Conservation (phyloP, 2,797 vertebrate species). For the Neosilurus mollespiculum region DNA sequence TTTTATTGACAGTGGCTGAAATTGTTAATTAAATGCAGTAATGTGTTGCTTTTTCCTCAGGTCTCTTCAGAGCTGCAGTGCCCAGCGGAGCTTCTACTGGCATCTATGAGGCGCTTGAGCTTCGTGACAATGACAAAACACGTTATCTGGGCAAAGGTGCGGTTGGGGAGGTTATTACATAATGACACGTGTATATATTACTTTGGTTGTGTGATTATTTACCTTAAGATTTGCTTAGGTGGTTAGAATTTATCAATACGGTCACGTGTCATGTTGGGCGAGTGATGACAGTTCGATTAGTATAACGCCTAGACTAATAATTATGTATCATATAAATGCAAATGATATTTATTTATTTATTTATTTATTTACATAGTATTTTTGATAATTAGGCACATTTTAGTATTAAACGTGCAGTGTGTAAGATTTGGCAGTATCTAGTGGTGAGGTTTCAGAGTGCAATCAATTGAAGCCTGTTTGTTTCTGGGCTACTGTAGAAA, state of each 20-base stretch:
- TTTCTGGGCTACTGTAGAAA: too few relatives aligned
- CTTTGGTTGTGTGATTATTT: neutral
- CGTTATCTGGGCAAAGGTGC: constrained; percentile 96
- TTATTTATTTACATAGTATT: neutral
- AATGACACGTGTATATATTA: neutral
- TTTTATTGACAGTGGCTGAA: neutral
- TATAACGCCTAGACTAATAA: neutral
- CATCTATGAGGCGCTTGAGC: constrained; percentile 96
- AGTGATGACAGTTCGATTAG: too few relatives aligned
- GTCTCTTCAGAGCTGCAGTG: constrained; percentile 97
- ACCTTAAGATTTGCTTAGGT: neutral
- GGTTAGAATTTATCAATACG: neutral
- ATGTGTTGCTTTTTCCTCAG: constrained; percentile 63
- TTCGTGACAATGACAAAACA: constrained; percentile 97
- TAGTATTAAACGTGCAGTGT: neutral
- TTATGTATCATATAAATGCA: neutral
- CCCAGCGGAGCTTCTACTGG: constrained; percentile 97
- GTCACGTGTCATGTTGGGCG: neutral
- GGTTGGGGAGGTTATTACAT: neutral
- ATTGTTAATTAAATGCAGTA: neutral
- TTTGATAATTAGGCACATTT: neutral
- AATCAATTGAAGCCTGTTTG: neutral
- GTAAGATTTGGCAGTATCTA: neutral
- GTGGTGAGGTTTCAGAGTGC: too few relatives aligned
- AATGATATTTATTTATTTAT: neutral